phyloP scores from a whole-genome alignment of 2,888 invertebrate genomes.

The Stenoptilia bipunctidactyla region DNA sequence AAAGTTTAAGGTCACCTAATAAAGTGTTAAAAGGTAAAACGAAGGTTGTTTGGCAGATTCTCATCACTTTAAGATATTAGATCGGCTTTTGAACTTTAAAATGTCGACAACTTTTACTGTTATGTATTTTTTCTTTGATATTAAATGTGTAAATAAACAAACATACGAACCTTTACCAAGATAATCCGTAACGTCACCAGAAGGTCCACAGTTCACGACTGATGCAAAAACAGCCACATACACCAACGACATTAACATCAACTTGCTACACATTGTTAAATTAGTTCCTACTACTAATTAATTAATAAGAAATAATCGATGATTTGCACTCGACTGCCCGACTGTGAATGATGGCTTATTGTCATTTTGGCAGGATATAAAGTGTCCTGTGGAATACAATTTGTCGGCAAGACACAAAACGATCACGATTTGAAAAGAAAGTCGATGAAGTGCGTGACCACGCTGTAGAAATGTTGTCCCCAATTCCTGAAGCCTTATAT shows the following conservation, averaged over 20 bases:
- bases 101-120: no score
- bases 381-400: constrained; percentile 58
- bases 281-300: constrained; percentile 5
- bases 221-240: constrained; percentile 45
- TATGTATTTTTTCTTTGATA: no score
- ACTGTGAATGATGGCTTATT: constrained; percentile 49
- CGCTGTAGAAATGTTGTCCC: constrained; percentile 53
- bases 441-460: constrained; percentile 60
- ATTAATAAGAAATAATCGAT: constrained; percentile 23
- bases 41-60: no score
- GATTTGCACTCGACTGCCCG: constrained; percentile 31
- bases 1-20: no score
- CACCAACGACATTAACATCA: constrained; percentile 39
- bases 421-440: constrained; percentile 53
- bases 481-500: constrained; percentile 37
- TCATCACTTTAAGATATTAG: no score
- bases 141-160: no score
- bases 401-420: constrained; percentile 48
- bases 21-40: no score
- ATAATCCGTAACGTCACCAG: constrained; percentile 27
- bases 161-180: constrained; percentile 35
- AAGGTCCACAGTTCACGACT: constrained; percentile 41
- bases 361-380: constrained; percentile 59
- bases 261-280: constrained; percentile 47
- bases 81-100: no score